phyloP scores from a whole-genome alignment of 2,113 vertebrate genomes.

The Sinocyclocheilus grahami region DNA sequence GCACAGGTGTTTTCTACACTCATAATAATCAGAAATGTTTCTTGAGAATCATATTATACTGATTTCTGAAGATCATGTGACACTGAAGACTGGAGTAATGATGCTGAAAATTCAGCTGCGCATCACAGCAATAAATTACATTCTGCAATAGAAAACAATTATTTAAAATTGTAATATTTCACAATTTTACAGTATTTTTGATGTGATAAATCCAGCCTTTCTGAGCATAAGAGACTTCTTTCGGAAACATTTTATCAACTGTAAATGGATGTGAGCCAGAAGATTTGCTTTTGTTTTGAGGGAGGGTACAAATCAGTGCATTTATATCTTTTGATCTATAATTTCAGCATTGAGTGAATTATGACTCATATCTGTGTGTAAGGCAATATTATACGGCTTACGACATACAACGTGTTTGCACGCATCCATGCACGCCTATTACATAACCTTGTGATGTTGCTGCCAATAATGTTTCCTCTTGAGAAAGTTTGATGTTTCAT shows the following conservation, averaged over 20 bases:
- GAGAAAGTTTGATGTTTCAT: background rate
- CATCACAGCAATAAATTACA: too few species aligned
- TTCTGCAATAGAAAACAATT: background rate
- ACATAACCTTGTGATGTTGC: constrained; percentile 7
- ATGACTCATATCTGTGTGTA: background rate
- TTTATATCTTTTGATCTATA: background rate
- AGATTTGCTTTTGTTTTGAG: background rate
- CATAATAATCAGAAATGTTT: background rate
- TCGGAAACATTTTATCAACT: background rate
- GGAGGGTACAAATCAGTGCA: background rate
- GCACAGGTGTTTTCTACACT: too few species aligned
- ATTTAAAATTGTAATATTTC: background rate
- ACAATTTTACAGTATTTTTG: background rate
- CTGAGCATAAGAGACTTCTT: background rate
- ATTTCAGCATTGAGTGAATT: background rate
- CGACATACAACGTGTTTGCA: background rate
- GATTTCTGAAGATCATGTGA: background rate
- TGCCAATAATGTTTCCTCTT: constrained; percentile 32
- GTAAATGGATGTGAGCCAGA: background rate
- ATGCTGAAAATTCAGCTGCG: background rate
- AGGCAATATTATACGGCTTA: background rate
- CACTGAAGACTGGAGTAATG: background rate
- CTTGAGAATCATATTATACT: background rate
- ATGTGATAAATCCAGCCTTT: background rate
- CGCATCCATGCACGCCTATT: background rate